A percentile compares a stretch with the other conserved stretches of the same genome.
Evolutionary conservation across 2,797 vertebrate species (phyloP).

Genomic region (Sylvilagus floridanus): DNA sequence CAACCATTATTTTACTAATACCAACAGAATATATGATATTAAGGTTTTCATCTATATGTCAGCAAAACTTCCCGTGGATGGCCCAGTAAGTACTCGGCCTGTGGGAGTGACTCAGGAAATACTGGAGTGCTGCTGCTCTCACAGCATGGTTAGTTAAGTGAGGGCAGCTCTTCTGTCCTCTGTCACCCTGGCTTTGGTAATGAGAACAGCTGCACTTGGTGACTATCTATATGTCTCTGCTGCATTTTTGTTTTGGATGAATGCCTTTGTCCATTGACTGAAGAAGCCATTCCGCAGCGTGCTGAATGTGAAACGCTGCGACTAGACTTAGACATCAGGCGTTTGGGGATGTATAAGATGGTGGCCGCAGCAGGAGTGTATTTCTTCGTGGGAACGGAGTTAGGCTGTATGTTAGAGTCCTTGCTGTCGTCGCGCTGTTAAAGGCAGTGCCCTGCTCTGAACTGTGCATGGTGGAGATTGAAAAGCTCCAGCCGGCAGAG

Average conservation of each 20-base stretch:
- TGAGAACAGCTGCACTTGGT: not conserved
- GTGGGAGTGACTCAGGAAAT: not conserved
- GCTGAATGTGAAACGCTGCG: rapidly evolving
- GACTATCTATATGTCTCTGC: not conserved
- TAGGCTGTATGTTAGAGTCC: not conserved
- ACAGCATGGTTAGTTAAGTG: not conserved
- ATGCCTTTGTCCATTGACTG: not conserved
- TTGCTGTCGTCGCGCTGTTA: not conserved
- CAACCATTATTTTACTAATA: not conserved
- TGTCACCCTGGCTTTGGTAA: not conserved
- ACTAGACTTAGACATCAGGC: rapidly evolving
- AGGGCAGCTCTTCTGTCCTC: not conserved
- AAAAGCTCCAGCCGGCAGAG: not conserved
- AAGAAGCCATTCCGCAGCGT: rapidly evolving
- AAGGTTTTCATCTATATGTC: not conserved
- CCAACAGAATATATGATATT: too few relatives aligned
- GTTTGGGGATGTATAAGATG: not conserved
- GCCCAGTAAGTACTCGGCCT: not conserved
- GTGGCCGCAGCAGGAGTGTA: too few relatives aligned
- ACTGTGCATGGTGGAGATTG: not conserved
- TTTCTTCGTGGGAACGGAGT: not conserved
- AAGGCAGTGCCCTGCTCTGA: not conserved
- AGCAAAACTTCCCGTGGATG: not conserved
- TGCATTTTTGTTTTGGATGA: rapidly evolving
- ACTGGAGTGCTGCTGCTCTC: not conserved